Base-by-base conservation (phyloP, 53 echinoderm and acorn worm genomes). In the Astropecten irregularis region DNA sequence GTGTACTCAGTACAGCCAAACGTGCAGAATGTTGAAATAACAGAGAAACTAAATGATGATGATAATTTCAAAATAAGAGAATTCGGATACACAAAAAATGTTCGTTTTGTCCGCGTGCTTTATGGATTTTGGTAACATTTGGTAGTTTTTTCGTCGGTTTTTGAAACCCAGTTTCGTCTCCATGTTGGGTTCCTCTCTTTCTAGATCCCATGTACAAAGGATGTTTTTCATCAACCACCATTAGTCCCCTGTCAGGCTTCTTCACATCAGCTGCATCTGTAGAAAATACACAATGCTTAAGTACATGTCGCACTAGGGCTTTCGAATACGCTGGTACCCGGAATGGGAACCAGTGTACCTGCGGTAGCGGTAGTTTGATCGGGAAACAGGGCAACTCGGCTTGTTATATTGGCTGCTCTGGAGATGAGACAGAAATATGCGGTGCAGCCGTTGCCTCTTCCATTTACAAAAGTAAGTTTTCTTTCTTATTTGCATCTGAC, bases 141-240 rank as follows among this genome's bases (percentile, higher is more conserved):
- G n/a, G n/a, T 11, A 42, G 11, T 6, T 11, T 11, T 42, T 42
- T 11, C 42, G 42, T 8, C 6, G 42, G 6, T 42, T 42, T 42
- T 6, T 0, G 33, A 33, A 15, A 33, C n/a, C n/a, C n/a, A n/a
- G n/a, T n/a, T n/a, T n/a, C n/a, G n/a, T n/a, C n/a, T n/a, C n/a
- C n/a, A n/a, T n/a, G n/a, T n/a, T n/a, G n/a, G n/a, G n/a, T n/a
- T n/a, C n/a, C n/a, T n/a, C n/a, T n/a, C n/a, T n/a, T n/a, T n/a
- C n/a, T n/a, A 77, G 77, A 77, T 39, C 77, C 77, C 6, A 77
- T 60, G 77, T 77, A 61, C 77, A 18, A 77, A 18, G 77, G 77
- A 0, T 77, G 77, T 19, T 67, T 42, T 42, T 38, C 58, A 42
- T 42, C 60, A 20, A 2, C 61, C 4, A 40, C 77, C 40, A 2